Conservation (phyloP, 1,140 invertebrate species). For the Ganaspis sp. region DNA sequence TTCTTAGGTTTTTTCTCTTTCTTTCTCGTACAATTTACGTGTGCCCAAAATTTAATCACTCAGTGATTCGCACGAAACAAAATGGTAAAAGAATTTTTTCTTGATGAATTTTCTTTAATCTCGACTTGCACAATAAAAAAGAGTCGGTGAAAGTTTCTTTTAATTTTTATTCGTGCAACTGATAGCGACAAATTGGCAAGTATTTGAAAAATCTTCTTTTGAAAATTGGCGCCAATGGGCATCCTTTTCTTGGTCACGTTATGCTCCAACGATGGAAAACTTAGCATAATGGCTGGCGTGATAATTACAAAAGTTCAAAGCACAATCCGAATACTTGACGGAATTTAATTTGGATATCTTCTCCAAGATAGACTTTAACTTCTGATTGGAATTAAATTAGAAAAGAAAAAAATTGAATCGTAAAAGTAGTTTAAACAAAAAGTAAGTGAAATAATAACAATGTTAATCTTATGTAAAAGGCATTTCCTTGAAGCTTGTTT, state of each 20-base stretch:
- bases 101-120: too few relatives aligned
- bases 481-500: too few relatives aligned
- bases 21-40: too few relatives aligned
- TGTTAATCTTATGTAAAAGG: too few relatives aligned
- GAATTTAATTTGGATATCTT: slow-evolving; percentile 25
- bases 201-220: background rate
- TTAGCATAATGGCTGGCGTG: slow-evolving; percentile 13
- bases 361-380: background rate
- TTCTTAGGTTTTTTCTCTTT: background rate
- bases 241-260: background rate
- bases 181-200: background rate
- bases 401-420: background rate
- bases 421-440: too few relatives aligned
- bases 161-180: too few relatives aligned
- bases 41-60: too few relatives aligned
- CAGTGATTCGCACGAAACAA: background rate
- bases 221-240: background rate
- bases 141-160: too few relatives aligned
- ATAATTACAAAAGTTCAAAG: slow-evolving; percentile 22
- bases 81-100: too few relatives aligned
- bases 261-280: background rate
- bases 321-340: slow-evolving; percentile 12
- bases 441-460: too few relatives aligned
- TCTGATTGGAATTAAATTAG: background rate
- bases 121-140: too few relatives aligned